phyloP scores from a whole-genome alignment of 2,888 invertebrate genomes.

The Drosophila pegasa region DNA sequence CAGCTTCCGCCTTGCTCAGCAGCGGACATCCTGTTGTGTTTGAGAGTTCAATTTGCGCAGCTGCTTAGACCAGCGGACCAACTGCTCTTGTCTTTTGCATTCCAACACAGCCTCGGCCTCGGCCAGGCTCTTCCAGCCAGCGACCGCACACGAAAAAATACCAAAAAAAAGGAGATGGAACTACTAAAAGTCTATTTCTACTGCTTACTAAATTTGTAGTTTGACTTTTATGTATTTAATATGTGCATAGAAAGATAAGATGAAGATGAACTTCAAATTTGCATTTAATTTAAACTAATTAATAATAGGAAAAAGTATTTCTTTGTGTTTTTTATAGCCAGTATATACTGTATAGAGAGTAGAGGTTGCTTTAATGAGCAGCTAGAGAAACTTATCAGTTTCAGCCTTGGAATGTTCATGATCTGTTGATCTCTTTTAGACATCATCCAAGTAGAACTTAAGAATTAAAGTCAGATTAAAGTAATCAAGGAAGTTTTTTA shows the following conservation, averaged over 20 bases:
- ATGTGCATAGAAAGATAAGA: no score
- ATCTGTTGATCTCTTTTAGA: no score
- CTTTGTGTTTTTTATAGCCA: no score
- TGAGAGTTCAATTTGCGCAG: slow-evolving; percentile 74
- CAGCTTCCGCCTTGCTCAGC: slow-evolving; percentile 73
- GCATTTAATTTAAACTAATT: not conserved
- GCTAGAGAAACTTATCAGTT: no score
- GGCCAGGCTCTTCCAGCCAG: not conserved
- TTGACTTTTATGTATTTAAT: slow-evolving; percentile 20
- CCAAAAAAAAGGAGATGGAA: not conserved
- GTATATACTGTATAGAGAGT: no score
- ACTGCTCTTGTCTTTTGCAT: slow-evolving; percentile 27
- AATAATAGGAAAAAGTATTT: not conserved
- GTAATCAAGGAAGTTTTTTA: no score
- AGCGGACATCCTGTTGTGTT: slow-evolving; percentile 75
- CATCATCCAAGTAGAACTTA: no score
- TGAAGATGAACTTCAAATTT: not conserved
- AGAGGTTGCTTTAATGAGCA: no score
- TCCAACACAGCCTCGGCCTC: not conserved
- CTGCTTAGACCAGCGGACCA: slow-evolving; percentile 47
- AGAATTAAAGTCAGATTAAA: no score
- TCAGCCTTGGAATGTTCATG: no score
- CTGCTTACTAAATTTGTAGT: slow-evolving; percentile 19
- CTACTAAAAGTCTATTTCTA: not conserved
- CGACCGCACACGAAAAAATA: slow-evolving; percentile 3